Base-by-base conservation (phyloP, 2,113 vertebrate species). In the Chionomys nivalis region DNA sequence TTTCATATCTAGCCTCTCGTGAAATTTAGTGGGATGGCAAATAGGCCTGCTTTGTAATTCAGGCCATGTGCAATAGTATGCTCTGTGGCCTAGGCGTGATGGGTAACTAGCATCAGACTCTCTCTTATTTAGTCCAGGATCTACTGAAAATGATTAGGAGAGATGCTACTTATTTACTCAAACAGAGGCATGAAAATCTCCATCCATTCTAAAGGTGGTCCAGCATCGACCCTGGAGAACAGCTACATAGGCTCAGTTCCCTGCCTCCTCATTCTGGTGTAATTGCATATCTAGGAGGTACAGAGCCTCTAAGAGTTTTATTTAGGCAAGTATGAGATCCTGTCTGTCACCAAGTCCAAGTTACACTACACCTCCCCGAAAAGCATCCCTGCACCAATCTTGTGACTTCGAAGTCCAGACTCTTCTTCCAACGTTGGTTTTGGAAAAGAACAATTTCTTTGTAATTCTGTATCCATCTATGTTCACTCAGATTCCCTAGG, bases 111-210 rank as follows among this genome's bases (percentile, higher is more conserved):
- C 85, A 86, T 90, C 63, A 58, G 76, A 94, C 33, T 87, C 42
- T 83, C 91, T 89, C 87, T 92, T 96, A 94, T 93, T 97, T 95
- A 93, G 94, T 95, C 94, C 95, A 17, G 58, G 4, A 86, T 94
- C 73, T 94, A 65, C 77, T 94, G 90, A 93, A 86, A 93, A 87
- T 94, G 92, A 94, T 93, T 47, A 61, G 8, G 23, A n/a, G 19
- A 86, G 58, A 92, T 94, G 55, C 47, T 61, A 72, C 52, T 95
- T 88, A 90, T 47, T 97, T 95, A 42, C 79, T 96, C 93, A 96
- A 86, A 92, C 66, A 87, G 83, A 89, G 79, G 90, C 79, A 79
- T 3, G 79, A 96, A 90, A 65, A 39, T n/a, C 5, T 63, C 66
- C 52, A 90, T 58, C 26, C 36, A 13, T 90, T 92, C 36, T 83